A percentile compares a stretch with the other conserved stretches of the same genome.
Evolutionary conservation across 2,888 invertebrate genomes (phyloP).

Genomic region (Eilema sororculum): DNA sequence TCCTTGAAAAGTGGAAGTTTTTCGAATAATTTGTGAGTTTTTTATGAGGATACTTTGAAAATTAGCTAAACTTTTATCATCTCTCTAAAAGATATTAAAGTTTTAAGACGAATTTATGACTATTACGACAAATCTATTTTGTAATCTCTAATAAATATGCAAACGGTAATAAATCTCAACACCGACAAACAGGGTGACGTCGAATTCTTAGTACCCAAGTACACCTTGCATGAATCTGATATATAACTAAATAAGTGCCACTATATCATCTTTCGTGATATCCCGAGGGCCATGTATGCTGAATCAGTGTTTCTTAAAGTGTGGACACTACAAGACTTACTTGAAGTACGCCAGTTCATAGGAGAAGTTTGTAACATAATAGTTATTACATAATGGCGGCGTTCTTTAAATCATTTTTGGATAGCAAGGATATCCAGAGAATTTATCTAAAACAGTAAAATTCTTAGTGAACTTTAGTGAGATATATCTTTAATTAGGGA

Average conservation of each 20-base stretch:
- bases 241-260: conserved; percentile 14
- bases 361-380: not conserved
- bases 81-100: conserved; percentile 1
- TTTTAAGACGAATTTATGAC: not conserved
- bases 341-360: too few relatives aligned
- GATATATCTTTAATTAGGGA: too few relatives aligned
- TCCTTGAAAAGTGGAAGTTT: not conserved
- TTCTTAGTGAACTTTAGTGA: too few relatives aligned
- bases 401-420: too few relatives aligned
- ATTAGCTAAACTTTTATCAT: conserved; percentile 3
- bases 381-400: not conserved
- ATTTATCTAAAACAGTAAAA: not conserved
- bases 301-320: conserved; percentile 35
- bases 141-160: not conserved
- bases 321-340: not conserved
- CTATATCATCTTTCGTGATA: conserved; percentile 35
- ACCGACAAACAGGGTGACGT: not conserved
- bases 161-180: not conserved
- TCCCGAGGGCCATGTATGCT: conserved; percentile 36
- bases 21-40: not conserved
- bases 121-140: not conserved
- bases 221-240: conserved; percentile 3
- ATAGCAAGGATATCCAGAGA: not conserved
- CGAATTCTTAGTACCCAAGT: not conserved
- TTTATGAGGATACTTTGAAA: not conserved